These are phyloP conservation scores for Pluvianellus socialis DNA, from an alignment of 2,113 vertebrate species.

Conservation along the genomic window DNA sequence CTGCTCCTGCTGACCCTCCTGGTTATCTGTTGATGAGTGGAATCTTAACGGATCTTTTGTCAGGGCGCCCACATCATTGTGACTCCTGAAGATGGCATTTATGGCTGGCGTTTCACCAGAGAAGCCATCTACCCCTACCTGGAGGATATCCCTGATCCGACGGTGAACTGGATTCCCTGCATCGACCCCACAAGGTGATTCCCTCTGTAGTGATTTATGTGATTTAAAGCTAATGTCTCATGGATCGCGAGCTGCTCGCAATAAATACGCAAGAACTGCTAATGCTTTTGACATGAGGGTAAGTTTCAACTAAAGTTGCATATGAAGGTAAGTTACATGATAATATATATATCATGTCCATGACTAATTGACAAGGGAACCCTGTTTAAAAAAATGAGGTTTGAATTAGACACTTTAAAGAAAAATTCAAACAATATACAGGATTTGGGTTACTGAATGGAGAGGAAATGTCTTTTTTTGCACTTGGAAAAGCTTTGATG, in stretches of 20 bases:
- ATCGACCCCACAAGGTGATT: conserved; percentile 53
- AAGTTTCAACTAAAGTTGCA: not conserved
- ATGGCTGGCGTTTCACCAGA: conserved; percentile 71
- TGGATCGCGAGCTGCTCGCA: not conserved
- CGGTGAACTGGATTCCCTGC: conserved; percentile 70
- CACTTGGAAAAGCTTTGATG: not conserved
- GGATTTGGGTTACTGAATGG: not conserved
- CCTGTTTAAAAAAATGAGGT: too few species aligned
- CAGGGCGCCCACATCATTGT: conserved; percentile 74
- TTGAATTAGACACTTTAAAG: not conserved
- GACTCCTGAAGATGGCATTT: conserved; percentile 76
- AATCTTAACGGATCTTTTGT: not conserved
- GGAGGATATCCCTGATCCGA: conserved; percentile 71
- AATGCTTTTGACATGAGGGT: not conserved
- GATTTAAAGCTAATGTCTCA: not conserved
- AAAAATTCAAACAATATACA: not conserved
- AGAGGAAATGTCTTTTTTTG: not conserved
- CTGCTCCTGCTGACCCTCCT: not conserved
- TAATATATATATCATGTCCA: not conserved
- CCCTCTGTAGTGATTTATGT: not conserved
- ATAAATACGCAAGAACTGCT: not conserved
- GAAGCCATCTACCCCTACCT: conserved; percentile 72
- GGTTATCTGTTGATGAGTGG: not conserved
- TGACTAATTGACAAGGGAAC: not conserved
- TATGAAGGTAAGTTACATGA: not conserved